These are phyloP conservation scores for Neotoma lepida DNA, from an alignment of 2,113 vertebrate species.

Conservation along the genomic window DNA sequence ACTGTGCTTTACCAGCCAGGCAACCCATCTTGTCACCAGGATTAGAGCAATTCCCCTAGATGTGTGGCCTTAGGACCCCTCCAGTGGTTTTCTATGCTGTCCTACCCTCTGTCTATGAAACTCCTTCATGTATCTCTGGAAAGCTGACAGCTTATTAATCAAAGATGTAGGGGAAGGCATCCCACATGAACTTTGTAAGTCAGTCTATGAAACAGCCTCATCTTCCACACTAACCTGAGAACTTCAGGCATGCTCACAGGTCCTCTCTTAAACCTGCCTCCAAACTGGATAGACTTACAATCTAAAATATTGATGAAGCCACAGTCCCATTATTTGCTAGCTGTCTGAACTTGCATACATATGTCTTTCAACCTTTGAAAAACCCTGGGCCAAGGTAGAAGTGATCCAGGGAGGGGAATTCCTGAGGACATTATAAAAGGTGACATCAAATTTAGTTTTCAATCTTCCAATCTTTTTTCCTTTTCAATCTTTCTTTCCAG, in stretches of 20 bases:
- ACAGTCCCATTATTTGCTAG: background rate
- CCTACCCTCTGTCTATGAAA: background rate
- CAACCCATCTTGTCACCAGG: background rate
- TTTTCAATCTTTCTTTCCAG: background rate
- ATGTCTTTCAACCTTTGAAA: background rate
- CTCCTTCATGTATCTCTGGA: background rate
- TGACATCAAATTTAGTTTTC: background rate
- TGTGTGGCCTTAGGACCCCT: background rate
- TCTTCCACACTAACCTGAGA: background rate
- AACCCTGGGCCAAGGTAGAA: background rate
- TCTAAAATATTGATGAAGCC: background rate
- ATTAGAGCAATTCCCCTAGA: background rate
- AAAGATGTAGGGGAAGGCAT: background rate
- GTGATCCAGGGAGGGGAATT: background rate
- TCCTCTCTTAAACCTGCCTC: background rate
- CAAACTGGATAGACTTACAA: background rate
- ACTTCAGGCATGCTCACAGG: background rate
- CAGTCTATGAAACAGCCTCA: background rate
- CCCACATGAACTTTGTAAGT: background rate
- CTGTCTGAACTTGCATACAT: background rate
- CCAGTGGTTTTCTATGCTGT: background rate
- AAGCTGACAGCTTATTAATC: background rate
- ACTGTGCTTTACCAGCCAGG: background rate
- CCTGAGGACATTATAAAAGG: background rate
- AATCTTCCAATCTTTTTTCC: background rate